These are phyloP conservation scores for Agrypnus murinus DNA, from an alignment of 2,888 invertebrate species.

Conservation along the genomic window DNA sequence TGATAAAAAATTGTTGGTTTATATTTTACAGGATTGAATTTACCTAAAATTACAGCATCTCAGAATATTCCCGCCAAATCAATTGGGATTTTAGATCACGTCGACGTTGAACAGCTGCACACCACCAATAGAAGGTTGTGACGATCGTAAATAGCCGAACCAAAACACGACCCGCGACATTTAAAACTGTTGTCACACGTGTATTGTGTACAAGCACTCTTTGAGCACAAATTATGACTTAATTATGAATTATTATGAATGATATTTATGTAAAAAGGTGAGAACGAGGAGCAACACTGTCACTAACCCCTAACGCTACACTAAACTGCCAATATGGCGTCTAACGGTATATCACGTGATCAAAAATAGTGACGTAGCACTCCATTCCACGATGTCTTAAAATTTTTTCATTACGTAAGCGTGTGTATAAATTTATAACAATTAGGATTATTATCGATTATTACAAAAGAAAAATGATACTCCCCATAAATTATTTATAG, in stretches of 20 bases:
- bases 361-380: constrained; percentile 72
- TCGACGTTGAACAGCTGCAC: constrained; percentile 70
- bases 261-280: constrained; percentile 30
- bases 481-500: not conserved
- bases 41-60: constrained; percentile 50
- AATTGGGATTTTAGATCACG: constrained; percentile 55
- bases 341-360: constrained; percentile 75
- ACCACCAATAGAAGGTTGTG: constrained; percentile 69
- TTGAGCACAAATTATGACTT: constrained; percentile 20
- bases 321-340: constrained; percentile 77
- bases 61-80: constrained; percentile 62
- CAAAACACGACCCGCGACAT: constrained; percentile 68
- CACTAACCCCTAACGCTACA: constrained; percentile 72
- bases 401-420: constrained; percentile 70
- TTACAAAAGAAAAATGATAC: constrained; percentile 11
- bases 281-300: constrained; percentile 64
- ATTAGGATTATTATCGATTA: constrained; percentile 53
- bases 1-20: not conserved
- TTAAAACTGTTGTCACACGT: constrained; percentile 62
- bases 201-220: constrained; percentile 16
- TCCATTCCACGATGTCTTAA: constrained; percentile 68
- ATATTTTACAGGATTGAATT: not conserved
- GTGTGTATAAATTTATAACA: constrained; percentile 56
- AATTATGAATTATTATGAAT: constrained; percentile 18
- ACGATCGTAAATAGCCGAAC: constrained; percentile 72